These are phyloP conservation scores for Xylocopa sonorina DNA, from an alignment of 1,140 invertebrate species.

Conservation along the genomic window DNA sequence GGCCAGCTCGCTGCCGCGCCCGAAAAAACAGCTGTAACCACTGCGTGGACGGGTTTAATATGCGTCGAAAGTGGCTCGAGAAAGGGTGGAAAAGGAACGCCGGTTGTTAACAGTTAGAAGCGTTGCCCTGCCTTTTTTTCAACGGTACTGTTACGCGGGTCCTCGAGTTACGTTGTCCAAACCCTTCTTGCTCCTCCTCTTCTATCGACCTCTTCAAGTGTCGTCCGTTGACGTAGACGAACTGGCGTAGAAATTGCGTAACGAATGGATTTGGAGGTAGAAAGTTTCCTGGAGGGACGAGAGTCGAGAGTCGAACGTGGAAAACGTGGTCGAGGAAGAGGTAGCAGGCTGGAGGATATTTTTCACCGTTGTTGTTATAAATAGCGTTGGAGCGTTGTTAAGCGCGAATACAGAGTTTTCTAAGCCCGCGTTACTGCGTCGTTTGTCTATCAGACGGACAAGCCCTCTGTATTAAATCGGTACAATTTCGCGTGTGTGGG, in stretches of 20 bases:
- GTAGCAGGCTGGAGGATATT: too few species aligned
- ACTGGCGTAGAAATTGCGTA: background rate
- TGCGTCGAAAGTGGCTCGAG: slow-evolving; percentile 28
- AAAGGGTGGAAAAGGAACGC: slow-evolving; percentile 14
- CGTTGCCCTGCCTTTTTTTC: slow-evolving; percentile 8
- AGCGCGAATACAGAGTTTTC: too few species aligned
- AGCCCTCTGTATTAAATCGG: too few species aligned
- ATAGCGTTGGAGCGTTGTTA: too few species aligned
- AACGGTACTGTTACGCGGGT: slow-evolving; percentile 26
- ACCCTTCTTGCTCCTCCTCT: background rate
- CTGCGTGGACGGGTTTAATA: slow-evolving; percentile 35
- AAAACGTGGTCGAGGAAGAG: too few species aligned
- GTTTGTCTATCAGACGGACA: too few species aligned
- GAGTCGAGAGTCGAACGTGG: too few species aligned
- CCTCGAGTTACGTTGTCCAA: background rate
- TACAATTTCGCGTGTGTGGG: too few species aligned
- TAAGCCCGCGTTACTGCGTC: too few species aligned
- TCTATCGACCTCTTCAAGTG: background rate
- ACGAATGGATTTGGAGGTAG: background rate
- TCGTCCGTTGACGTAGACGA: background rate
- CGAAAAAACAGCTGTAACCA: slow-evolving; percentile 51
- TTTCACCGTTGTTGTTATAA: too few species aligned
- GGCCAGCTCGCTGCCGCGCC: background rate
- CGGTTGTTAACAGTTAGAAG: slow-evolving; percentile 39
- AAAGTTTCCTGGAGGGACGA: too few species aligned